A percentile compares a stretch with the other conserved stretches of the same genome.
These are phyloP conservation scores for Eutolmus rufibarbis DNA, from an alignment of 2,888 invertebrate genomes.

Conservation along the genomic window DNA sequence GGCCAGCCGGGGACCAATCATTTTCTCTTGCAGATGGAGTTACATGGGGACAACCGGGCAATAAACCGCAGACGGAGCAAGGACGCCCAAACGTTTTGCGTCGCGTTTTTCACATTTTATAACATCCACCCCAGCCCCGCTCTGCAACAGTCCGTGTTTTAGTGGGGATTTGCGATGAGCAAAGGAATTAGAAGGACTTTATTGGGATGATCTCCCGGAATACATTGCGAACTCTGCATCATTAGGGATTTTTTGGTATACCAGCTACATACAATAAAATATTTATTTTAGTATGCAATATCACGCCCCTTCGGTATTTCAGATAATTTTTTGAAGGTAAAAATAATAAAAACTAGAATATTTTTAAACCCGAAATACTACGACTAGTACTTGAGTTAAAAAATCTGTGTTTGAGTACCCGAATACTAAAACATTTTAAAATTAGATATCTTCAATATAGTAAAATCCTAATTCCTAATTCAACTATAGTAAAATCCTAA, in stretches of 20 bases:
- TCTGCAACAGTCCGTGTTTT: not conserved
- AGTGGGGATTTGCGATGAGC: not conserved
- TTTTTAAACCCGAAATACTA: no score
- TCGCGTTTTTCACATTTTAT: not conserved
- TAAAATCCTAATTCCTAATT: no score
- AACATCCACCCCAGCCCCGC: not conserved
- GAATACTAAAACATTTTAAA: no score
- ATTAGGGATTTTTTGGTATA: not conserved
- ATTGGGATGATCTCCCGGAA: not conserved
- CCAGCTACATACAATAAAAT: no score
- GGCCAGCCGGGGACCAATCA: constrained; percentile 7
- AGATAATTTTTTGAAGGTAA: no score
- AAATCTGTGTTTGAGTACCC: no score
- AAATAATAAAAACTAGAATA: no score
- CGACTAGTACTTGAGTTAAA: no score
- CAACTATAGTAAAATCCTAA: no score
- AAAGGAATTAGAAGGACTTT: not conserved
- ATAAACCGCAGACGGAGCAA: not conserved
- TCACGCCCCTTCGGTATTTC: no score
- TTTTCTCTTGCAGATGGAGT: constrained; percentile 8
- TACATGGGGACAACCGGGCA: not conserved
- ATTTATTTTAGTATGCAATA: no score
- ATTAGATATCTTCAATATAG: no score
- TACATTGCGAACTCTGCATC: not conserved
- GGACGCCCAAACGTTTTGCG: not conserved